phyloP scores from a whole-genome alignment of 2,797 vertebrate genomes.

The Karalla daura region DNA sequence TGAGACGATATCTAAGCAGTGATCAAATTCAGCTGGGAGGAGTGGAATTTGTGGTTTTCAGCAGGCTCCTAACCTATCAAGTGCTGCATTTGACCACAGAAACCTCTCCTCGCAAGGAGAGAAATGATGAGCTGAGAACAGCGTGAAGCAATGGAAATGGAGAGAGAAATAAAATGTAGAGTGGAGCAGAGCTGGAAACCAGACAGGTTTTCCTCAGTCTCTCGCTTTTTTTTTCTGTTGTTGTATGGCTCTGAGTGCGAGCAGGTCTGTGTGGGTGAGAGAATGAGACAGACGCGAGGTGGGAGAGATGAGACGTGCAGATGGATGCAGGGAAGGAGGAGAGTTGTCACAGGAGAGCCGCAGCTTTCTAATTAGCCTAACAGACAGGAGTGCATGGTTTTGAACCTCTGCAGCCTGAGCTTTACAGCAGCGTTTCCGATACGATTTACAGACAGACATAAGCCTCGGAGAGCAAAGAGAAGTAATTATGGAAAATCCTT shows the following conservation, averaged over 20 bases:
- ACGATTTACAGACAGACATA: neutral
- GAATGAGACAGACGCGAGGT: slow-evolving; percentile 48
- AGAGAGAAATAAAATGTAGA: slow-evolving; percentile 10
- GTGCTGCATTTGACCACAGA: slow-evolving; percentile 28
- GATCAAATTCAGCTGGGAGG: slow-evolving; percentile 37
- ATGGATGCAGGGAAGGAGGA: slow-evolving; percentile 50
- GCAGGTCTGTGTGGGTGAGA: slow-evolving; percentile 58
- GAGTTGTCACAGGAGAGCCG: slow-evolving; percentile 19
- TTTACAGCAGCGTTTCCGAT: slow-evolving; percentile 27
- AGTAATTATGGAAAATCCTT: slow-evolving; percentile 43
- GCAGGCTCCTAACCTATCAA: slow-evolving; percentile 28
- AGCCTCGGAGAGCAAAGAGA: slow-evolving; percentile 21
- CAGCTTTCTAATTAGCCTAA: slow-evolving; percentile 48
- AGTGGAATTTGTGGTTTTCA: slow-evolving; percentile 28
- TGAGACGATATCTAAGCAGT: slow-evolving; percentile 24
- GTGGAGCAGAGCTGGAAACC: slow-evolving; percentile 6
- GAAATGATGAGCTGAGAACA: slow-evolving; percentile 11
- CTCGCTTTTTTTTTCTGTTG: neutral
- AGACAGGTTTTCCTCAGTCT: slow-evolving; percentile 10
- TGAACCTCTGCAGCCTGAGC: slow-evolving; percentile 25
- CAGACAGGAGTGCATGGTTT: slow-evolving; percentile 21
- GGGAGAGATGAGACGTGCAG: slow-evolving; percentile 56
- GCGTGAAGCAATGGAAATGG: slow-evolving; percentile 14
- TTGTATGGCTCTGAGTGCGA: slow-evolving; percentile 30
- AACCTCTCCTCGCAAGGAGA: slow-evolving; percentile 2